A percentile compares a stretch with the other conserved stretches of the same genome.
phyloP scores from a whole-genome alignment of 64 coral and sea anemone species.

The Montipora efflorescens region DNA sequence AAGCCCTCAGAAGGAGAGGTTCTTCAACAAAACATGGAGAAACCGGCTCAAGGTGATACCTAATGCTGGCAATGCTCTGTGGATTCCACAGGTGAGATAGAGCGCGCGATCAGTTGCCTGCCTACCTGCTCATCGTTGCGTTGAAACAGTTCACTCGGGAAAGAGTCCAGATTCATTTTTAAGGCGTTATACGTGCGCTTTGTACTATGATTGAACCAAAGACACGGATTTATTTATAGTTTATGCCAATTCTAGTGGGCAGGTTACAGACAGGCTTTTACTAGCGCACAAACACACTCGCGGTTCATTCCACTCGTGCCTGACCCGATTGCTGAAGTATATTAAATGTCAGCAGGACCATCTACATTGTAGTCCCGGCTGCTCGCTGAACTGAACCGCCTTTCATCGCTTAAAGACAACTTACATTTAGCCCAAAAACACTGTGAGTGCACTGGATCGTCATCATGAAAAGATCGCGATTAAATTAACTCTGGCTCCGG shows the following conservation, averaged over 20 bases:
- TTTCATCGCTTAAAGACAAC: conserved; percentile 26
- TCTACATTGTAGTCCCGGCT: background rate
- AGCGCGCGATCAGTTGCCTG: background rate
- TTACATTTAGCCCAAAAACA: conserved; percentile 32
- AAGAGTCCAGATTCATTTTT: background rate
- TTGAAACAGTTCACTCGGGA: background rate
- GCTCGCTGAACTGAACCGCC: conserved; percentile 8
- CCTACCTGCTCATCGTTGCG: conserved; percentile 9
- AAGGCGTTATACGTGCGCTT: background rate
- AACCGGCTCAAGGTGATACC: conserved; percentile 90
- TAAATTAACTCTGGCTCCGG: background rate
- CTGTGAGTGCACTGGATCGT: background rate
- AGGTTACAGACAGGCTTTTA: conserved; percentile 68
- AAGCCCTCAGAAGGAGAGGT: conserved; percentile 83
- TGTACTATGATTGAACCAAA: conserved; percentile 3
- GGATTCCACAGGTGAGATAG: conserved; percentile 77
- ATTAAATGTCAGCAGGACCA: conserved; percentile 55
- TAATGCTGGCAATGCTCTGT: conserved; percentile 87
- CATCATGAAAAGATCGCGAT: background rate
- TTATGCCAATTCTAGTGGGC: conserved; percentile 63
- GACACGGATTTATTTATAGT: conserved; percentile 36
- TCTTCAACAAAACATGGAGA: conserved; percentile 90
- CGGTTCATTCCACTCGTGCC: conserved; percentile 79
- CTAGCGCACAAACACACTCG: background rate
- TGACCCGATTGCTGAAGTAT: conserved; percentile 64